Percentiles rank a stretch among this genome's conserved stretches.
Evolutionary conservation across 2,113 vertebrate genomes (phyloP).

Genomic region (Gymnobelideus leadbeateri): DNA sequence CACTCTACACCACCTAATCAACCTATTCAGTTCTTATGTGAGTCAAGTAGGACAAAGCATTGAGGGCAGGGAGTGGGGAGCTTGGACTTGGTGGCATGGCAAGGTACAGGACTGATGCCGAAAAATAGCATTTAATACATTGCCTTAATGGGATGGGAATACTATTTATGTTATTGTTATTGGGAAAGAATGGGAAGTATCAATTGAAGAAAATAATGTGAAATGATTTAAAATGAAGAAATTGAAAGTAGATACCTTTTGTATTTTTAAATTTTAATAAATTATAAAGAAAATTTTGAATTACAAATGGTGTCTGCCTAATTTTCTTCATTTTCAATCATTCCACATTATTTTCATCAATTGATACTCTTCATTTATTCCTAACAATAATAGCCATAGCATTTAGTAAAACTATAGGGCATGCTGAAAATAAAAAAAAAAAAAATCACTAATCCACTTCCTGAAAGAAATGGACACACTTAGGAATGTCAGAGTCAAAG

Average conservation of each 20-base stretch:
- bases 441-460: no score
- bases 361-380: neutral
- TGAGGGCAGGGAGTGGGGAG: no score
- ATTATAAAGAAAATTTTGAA: neutral
- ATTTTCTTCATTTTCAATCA: neutral
- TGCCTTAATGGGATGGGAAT: neutral
- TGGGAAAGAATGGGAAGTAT: neutral
- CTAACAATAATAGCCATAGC: neutral
- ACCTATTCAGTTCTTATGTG: no score
- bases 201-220: neutral
- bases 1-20: no score
- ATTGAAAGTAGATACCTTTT: neutral
- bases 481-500: no score
- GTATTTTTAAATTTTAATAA: neutral
- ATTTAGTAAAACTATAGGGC: neutral
- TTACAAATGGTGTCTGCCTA: neutral
- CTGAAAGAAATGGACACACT: no score
- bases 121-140: no score
- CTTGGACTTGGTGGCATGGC: no score
- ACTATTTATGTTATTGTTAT: neutral
- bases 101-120: no score
- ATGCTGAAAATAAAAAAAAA: no score
- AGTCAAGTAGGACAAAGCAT: no score
- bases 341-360: neutral
- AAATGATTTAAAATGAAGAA: neutral